These are phyloP conservation scores for Hydrophis major DNA, from an alignment of 2,797 vertebrate genomes.

Conservation along the genomic window DNA sequence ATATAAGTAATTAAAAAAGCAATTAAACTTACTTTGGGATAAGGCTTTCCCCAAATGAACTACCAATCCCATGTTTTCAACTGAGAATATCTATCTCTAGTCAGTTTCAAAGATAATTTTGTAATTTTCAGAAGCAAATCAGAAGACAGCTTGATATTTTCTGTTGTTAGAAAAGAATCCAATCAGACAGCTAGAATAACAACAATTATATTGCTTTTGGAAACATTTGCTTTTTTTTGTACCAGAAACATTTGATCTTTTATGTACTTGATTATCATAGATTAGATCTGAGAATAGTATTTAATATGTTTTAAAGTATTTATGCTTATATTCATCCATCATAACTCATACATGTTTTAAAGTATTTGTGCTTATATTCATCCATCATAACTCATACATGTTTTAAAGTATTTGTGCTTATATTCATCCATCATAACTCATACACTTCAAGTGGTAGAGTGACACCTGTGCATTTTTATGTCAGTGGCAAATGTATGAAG, in stretches of 20 bases:
- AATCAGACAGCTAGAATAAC: not conserved
- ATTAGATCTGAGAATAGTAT: conserved; percentile 43
- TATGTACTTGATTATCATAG: conserved; percentile 29
- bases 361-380: conserved; percentile 28
- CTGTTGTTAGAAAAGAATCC: not conserved
- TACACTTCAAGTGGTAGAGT: conserved; percentile 60
- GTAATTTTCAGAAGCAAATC: not conserved
- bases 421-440: not conserved
- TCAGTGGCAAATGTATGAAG: conserved; percentile 64
- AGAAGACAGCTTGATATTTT: not conserved
- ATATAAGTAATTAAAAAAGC: no score
- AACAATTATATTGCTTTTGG: conserved; percentile 21
- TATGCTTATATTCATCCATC: conserved; percentile 5
- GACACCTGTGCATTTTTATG: conserved; percentile 60
- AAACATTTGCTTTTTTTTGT: not conserved
- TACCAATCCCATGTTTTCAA: not conserved
- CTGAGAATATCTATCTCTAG: not conserved
- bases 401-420: conserved; percentile 42
- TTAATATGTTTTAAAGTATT: conserved; percentile 60
- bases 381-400: conserved; percentile 5
- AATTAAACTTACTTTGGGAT: not conserved
- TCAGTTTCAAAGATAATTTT: not conserved
- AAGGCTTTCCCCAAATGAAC: no score
- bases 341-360: conserved; percentile 29
- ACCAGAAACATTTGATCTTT: not conserved